Evolutionary conservation across 2,888 invertebrate species (phyloP).

Genomic region (Poecilus cupreus): DNA sequence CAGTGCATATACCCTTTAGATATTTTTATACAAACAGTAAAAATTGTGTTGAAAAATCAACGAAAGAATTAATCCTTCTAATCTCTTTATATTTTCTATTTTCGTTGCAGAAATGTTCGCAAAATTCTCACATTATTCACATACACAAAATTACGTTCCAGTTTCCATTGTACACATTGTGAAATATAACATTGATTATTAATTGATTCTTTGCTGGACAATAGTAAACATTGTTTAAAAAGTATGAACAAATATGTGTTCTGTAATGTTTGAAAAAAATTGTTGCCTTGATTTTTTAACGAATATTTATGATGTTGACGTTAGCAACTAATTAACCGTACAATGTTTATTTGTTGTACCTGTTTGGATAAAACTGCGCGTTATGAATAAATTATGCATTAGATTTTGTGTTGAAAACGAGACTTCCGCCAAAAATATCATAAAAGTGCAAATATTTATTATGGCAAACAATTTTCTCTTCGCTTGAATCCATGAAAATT

Average conservation of each 20-base stretch:
- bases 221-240: conserved; percentile 6
- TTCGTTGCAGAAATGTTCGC: too few relatives aligned
- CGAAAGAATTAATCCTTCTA: too few relatives aligned
- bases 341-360: conserved; percentile 13
- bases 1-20: too few relatives aligned
- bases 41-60: too few relatives aligned
- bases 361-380: conserved; percentile 1
- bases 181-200: conserved; percentile 13
- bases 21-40: too few relatives aligned
- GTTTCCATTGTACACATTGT: neutral
- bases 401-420: neutral
- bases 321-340: conserved; percentile 36
- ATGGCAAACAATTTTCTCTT: conserved; percentile 20
- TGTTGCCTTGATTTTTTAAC: conserved; percentile 27
- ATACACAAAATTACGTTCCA: too few relatives aligned
- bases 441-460: conserved; percentile 15
- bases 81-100: too few relatives aligned
- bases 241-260: conserved; percentile 25
- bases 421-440: neutral
- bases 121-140: too few relatives aligned
- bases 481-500: neutral
- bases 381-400: conserved; percentile 34
- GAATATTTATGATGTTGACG: conserved; percentile 29
- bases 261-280: conserved; percentile 17
- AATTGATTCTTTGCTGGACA: neutral